Percentiles rank a stretch among this genome's conserved stretches.
phyloP scores from a whole-genome alignment of 2,888 invertebrate genomes.

The Agrochola macilenta region DNA sequence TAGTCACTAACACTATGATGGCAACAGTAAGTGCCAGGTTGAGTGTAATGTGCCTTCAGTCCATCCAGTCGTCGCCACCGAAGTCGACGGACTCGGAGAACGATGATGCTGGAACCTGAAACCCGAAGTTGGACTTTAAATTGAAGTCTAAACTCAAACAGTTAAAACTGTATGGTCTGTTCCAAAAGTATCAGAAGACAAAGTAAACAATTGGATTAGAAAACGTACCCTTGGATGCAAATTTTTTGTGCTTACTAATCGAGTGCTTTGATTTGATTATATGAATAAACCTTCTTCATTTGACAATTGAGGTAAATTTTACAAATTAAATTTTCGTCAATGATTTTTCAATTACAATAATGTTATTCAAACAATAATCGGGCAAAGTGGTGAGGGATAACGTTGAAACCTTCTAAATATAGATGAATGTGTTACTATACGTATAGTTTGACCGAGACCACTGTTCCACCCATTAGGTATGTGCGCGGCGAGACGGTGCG shows the following conservation, averaged over 20 bases:
- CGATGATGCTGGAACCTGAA: constrained; percentile 71
- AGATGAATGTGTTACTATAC: too few species aligned
- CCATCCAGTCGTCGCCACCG: constrained; percentile 84
- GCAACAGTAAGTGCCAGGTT: background rate
- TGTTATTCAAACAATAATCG: too few species aligned
- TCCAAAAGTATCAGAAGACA: background rate
- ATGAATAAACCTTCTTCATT: background rate
- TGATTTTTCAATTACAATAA: too few species aligned
- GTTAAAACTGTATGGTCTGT: background rate
- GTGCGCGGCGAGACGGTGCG: too few species aligned
- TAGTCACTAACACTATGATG: background rate
- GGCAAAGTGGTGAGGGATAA: background rate
- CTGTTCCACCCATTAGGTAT: too few species aligned
- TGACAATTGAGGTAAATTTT: too few species aligned
- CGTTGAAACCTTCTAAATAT: background rate
- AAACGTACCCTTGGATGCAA: background rate
- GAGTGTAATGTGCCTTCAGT: constrained; percentile 69
- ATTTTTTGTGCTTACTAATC: background rate
- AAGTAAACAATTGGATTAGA: background rate
- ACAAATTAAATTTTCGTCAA: too few species aligned
- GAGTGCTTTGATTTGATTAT: background rate
- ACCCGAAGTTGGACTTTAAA: background rate
- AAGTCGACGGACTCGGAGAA: constrained; percentile 74
- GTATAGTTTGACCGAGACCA: too few species aligned
- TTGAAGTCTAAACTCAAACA: background rate